Evolutionary conservation across 2,113 vertebrate genomes (phyloP).

Genomic region (Pachyramphus minor): DNA sequence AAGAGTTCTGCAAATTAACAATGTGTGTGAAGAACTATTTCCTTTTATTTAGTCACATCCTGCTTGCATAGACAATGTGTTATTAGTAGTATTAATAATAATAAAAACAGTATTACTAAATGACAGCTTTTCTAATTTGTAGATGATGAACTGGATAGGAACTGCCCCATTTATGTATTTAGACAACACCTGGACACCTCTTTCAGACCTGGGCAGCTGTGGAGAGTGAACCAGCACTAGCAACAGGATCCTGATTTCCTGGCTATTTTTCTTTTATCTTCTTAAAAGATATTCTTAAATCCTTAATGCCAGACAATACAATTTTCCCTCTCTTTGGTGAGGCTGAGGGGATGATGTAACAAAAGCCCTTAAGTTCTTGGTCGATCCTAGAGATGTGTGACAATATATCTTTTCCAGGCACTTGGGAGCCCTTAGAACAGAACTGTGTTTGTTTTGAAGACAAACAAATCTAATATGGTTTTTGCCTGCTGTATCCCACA

Average conservation of each 20-base stretch:
- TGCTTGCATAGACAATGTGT: background rate
- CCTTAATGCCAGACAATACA: background rate
- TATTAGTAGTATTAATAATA: no score
- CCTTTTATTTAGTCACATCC: background rate
- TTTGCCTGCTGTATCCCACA: background rate
- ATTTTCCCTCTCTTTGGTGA: background rate
- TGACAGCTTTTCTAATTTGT: background rate
- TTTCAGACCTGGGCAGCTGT: background rate
- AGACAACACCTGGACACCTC: background rate
- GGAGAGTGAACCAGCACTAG: background rate
- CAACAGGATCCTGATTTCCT: background rate
- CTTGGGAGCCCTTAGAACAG: background rate
- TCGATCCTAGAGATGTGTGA: background rate
- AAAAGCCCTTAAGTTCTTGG: background rate
- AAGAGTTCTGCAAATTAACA: background rate
- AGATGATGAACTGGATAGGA: background rate
- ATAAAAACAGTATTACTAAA: background rate
- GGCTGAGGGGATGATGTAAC: background rate
- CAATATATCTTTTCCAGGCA: background rate
- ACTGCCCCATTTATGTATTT: fast-evolving
- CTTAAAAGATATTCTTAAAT: background rate
- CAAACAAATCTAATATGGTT: background rate
- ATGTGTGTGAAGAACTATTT: background rate
- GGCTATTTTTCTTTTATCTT: background rate
- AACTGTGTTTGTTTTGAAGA: background rate